Base-by-base conservation (phyloP, 2,888 invertebrate species). In the Pimpla rufipes region DNA sequence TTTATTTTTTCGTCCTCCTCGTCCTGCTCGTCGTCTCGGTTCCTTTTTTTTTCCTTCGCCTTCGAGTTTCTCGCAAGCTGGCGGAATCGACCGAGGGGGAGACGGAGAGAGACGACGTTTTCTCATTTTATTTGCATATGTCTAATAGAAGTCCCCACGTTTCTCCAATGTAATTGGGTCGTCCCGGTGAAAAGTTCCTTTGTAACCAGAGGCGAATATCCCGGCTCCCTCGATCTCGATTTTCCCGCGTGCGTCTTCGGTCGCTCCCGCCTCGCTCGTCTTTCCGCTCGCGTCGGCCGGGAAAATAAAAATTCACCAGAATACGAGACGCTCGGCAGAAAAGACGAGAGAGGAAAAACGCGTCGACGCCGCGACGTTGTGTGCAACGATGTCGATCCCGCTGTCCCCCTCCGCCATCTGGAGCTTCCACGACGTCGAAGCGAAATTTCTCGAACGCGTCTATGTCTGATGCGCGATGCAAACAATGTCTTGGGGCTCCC, bases 241-340 rank as follows among this genome's bases (percentile, higher is more conserved):
- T 37, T 2, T 10, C 8, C 62, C 10, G 18, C 8, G 62, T 2
- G 62, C 45, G 35, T 67, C 35, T 16, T 47, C 8, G 47, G 29
- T n/a, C 7, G n/a, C 37, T 29, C 16, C 7, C 7, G 6, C 23
- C 7, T 67, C 13, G 3, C 2, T 21, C 16, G 18, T 29, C 29
- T 7, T 18, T 59, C n/a, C 1, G 11, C 29, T 23, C 10, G 47
- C 23, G 67, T 67, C 62, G 29, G 55, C 2, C 18, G 52, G 21
- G 67, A 79, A 79, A 79, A 68, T 55, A 75, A 68, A 79, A 79
- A 73, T 79, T 64, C 66, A 29, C 2, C 29, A 82, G 29, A 59
- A 6, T n/a, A 59, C 4, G 7, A 68, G 71, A 45, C 29, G 29
- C 29, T 42, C 47, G 37, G 37, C 13, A 13, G 0, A 35, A 80